Evolutionary conservation across 2,797 vertebrate species (phyloP), one percentile per base, ranked within the genome.

Genomic region (Bovichtus variegatus): DNA sequence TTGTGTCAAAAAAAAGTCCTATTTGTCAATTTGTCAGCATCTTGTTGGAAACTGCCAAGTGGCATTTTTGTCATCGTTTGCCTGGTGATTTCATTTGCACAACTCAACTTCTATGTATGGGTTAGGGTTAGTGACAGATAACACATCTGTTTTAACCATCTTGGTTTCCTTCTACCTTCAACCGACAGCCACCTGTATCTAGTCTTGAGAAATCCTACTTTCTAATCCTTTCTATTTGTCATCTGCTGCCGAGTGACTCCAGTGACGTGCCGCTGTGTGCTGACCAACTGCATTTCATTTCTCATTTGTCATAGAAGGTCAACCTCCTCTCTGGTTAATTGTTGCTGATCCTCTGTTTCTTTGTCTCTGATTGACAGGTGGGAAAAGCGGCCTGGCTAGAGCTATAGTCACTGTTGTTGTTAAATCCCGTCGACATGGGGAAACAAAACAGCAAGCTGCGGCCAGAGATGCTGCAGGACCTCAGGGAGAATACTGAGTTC

Each of bases 361-460:
- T 66, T 68, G 21, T 81, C 67, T 89, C 46, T 88, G 82, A 83
- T 74, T 86, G 82, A 81, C 93, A 96, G 95, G 90, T 95, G 93
- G 92, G 89, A 91, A 86, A 87, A 87, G 78, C 76, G 71, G 84
- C 85, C 86, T 89, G 80, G 82, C 92, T 83, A 66, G 89, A 55
- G 81, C 64, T 69, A 25, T 61, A 74, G 80, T 74, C 78, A 38
- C 81, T 58, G 74, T 66, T 53, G 81, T 87, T 49, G 83, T 86
- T 78, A 78, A 90, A 82, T 88, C 91, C 89, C 66, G 78, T 90
- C 74, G 83, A 91, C 91, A 96, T 96, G 96, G 96, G 96, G 86
- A 96, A 96, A 87, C 96, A 96, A 87, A 96, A 96, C 95, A 96
- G 96, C 93, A 96, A 96, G 82, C 93, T 96, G 72, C 92, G 95